Evolutionary conservation across 2,888 invertebrate genomes (phyloP).

Genomic region (Clistopyga incitator): DNA sequence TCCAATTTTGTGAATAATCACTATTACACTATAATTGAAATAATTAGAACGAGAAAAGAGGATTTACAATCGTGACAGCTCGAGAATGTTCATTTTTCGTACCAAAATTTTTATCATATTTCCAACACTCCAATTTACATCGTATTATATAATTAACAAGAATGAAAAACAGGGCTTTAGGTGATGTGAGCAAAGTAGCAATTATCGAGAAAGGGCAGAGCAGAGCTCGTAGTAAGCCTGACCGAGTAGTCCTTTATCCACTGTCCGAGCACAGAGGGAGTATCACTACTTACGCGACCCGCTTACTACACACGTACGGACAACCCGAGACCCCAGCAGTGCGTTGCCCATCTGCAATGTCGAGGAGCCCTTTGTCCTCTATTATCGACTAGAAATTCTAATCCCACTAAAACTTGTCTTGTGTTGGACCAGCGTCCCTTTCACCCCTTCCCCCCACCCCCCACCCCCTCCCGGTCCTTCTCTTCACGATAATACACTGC

Average conservation of each 20-base stretch:
- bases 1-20: neutral
- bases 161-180: neutral
- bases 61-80: no score
- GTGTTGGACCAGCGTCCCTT: slow-evolving; percentile 20
- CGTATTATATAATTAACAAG: neutral
- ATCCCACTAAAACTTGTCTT: slow-evolving; percentile 71
- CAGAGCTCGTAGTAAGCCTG: slow-evolving; percentile 37
- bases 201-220: slow-evolving; percentile 18
- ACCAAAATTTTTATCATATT: neutral
- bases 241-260: slow-evolving; percentile 59
- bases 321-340: slow-evolving; percentile 55
- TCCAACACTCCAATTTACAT: neutral
- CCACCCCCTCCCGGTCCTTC: neutral
- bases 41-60: no score
- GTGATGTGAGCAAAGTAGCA: neutral
- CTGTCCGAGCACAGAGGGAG: slow-evolving; percentile 60
- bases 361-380: slow-evolving; percentile 61
- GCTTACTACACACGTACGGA: slow-evolving; percentile 40
- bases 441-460: neutral
- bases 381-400: slow-evolving; percentile 71
- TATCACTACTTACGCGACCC: slow-evolving; percentile 65
- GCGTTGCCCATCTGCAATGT: slow-evolving; percentile 57
- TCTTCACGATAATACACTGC: slow-evolving; percentile 49
- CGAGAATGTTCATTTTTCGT: no score
- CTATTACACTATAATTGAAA: no score